Conservation (phyloP, 2,113 vertebrate species). For the Aspiorhynchus laticeps region DNA sequence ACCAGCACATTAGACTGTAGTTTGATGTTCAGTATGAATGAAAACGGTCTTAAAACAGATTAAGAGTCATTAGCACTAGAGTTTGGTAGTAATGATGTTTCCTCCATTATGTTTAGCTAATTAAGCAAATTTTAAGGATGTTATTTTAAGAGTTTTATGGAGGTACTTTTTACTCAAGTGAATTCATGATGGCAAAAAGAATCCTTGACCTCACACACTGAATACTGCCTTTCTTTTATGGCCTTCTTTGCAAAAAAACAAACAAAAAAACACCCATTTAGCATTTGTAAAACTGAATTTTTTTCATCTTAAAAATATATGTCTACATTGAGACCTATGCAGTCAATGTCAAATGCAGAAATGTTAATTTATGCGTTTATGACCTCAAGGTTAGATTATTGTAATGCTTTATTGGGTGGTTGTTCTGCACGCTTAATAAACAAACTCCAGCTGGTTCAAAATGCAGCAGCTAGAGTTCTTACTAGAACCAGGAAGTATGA, state of each 20-base stretch:
- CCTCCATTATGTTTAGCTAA: not conserved
- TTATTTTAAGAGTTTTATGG: not conserved
- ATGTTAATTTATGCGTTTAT: too few species aligned
- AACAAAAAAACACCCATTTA: too few species aligned
- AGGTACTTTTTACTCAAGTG: not conserved
- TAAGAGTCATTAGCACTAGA: not conserved
- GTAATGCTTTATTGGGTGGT: too few species aligned
- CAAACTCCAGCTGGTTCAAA: too few species aligned
- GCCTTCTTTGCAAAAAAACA: not conserved
- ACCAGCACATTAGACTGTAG: not conserved
- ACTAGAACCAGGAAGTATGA: too few species aligned
- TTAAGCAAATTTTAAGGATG: not conserved
- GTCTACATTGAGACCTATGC: too few species aligned
- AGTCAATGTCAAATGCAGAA: too few species aligned
- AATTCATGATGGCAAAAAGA: not conserved
- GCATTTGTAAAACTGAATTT: too few species aligned
- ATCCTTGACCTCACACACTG: not conserved
- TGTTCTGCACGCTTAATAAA: too few species aligned
- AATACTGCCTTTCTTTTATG: not conserved
- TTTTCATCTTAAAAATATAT: too few species aligned
- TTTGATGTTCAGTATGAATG: not conserved
- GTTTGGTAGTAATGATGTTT: not conserved
- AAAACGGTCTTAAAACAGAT: not conserved
- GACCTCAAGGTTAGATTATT: too few species aligned
- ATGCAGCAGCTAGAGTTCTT: too few species aligned